Conservation (phyloP, 2,797 vertebrate species). For the Chrysocyon brachyurus region DNA sequence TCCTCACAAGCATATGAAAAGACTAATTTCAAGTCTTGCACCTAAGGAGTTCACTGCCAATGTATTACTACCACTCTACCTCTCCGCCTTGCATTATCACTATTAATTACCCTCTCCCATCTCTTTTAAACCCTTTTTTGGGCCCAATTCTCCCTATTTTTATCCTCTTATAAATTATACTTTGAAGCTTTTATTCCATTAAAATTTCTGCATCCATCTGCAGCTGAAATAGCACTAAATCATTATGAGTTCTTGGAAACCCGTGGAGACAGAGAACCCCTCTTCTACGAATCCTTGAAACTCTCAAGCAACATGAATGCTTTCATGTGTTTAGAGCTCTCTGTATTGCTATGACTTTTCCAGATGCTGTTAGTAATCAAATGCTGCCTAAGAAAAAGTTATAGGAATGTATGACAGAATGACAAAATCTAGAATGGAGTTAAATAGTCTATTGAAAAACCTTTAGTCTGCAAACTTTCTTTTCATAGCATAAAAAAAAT, state of each 20-base stretch:
- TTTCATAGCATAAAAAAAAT: background rate
- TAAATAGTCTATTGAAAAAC: background rate
- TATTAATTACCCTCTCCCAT: background rate
- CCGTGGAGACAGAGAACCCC: background rate
- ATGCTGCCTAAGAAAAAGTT: background rate
- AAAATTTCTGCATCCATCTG: background rate
- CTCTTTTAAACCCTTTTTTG: background rate
- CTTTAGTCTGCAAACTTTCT: background rate
- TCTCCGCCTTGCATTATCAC: background rate
- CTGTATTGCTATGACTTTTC: background rate
- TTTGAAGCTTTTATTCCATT: background rate
- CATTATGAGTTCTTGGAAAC: background rate
- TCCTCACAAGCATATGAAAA: background rate
- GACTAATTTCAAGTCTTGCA: background rate
- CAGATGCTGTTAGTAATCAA: background rate
- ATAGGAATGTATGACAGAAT: background rate
- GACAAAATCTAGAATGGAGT: background rate
- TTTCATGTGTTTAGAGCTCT: background rate
- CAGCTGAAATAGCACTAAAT: background rate
- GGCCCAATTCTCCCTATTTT: background rate
- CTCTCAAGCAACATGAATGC: background rate
- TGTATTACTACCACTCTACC: background rate
- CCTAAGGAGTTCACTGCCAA: background rate
- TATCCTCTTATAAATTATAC: background rate
- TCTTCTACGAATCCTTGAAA: background rate